Evolutionary conservation across 2,888 invertebrate genomes (phyloP), one percentile per base, ranked within the genome.

Genomic region (Smittia sp.): DNA sequence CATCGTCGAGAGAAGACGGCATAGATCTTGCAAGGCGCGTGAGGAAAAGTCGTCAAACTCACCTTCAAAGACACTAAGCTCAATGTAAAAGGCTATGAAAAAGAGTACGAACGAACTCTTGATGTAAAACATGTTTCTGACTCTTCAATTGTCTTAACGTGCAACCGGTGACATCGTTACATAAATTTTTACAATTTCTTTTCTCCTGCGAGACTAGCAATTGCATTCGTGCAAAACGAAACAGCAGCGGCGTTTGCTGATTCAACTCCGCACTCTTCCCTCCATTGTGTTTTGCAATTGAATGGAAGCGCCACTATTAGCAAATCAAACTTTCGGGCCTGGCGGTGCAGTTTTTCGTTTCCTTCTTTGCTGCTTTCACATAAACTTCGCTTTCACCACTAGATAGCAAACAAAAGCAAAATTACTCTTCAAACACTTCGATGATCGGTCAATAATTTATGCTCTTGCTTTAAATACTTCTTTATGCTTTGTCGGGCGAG

Each of bases 41-140:
- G 22, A 58, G 3, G 58, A 58, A 20, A 22, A 7, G 6, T 58
- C 13, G 2, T 4, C 2, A 70, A 25, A 52, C 54, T 73, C 24
- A 73, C 72, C 72, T 73, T 73, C 62, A 22, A 73, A 73, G 32
- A 73, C 38, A 39, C 62, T 73, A 11, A 58, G 20, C 39, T 73
- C 62, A 18, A 73, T 39, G 62, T 62, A 73, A 39, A 73, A 62
- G 13, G 58, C 63, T 3, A 62, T 15, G 13, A 62, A 25, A 1
- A 73, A 25, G 22, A 73, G 38, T n/a, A 73, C 32, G 13, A 73
- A 73, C 24, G 72, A 73, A 39, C 72, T 73, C 22, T 73, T 73
- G 46, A 73, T 73, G 39, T 73, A 62, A 73, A 73, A 73, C 72
- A 73, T 73, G 62, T 73, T 73, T 70, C 24, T 46, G 32, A 32